These are phyloP conservation scores for Protobothrops mucrosquamatus DNA, from an alignment of 2,113 vertebrate species.

Conservation along the genomic window DNA sequence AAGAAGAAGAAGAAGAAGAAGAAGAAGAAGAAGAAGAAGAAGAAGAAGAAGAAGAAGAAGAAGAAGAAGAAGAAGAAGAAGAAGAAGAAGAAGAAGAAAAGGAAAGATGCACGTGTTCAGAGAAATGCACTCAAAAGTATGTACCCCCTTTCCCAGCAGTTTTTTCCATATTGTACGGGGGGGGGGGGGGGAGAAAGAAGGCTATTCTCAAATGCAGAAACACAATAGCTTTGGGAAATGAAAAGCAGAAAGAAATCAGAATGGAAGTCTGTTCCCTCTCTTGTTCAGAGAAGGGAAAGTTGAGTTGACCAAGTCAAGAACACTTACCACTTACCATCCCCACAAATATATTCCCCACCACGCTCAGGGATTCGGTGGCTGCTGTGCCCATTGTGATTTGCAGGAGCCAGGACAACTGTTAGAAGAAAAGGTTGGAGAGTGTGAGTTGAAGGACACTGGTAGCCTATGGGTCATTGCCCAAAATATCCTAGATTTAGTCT, in stretches of 20 bases:
- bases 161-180: neutral
- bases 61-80: neutral
- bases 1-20: neutral
- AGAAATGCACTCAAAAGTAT: neutral
- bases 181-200: neutral
- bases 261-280: neutral
- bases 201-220: neutral
- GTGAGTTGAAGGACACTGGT: neutral
- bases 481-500: neutral
- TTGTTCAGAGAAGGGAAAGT: neutral
- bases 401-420: conserved; percentile 90
- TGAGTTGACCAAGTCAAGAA: neutral
- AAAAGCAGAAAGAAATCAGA: neutral
- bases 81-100: neutral
- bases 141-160: neutral
- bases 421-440: neutral
- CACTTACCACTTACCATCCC: conserved; percentile 81
- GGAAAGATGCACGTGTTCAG: neutral
- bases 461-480: neutral
- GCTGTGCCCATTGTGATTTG: conserved; percentile 90
- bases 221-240: neutral
- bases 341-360: conserved; percentile 95
- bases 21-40: neutral
- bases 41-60: neutral
- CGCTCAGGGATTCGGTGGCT: conserved; percentile 87